Conservation (phyloP, 2,888 invertebrate genomes). For the Drosophila buzzatii region DNA sequence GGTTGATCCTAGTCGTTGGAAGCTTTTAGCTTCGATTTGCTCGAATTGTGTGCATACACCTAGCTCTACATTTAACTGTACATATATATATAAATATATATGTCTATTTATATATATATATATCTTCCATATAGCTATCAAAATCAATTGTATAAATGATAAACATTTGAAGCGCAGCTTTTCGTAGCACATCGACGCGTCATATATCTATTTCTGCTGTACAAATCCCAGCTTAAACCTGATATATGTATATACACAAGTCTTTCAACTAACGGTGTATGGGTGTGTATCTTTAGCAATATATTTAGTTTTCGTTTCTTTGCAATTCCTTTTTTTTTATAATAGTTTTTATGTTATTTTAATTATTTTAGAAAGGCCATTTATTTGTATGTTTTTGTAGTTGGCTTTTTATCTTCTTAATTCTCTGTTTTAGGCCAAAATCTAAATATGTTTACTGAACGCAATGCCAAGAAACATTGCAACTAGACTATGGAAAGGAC, state of each 20-base stretch:
- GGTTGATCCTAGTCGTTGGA: conserved; percentile 24
- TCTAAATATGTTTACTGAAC: conserved; percentile 8
- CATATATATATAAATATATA: not conserved
- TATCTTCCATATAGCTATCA: conserved; percentile 14
- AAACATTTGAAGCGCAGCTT: conserved; percentile 8
- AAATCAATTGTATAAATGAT: conserved; percentile 10
- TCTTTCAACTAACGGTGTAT: not conserved
- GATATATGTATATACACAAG: not conserved
- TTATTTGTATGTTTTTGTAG: conserved; percentile 29
- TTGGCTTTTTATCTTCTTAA: conserved; percentile 1
- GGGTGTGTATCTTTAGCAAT: conserved; percentile 4
- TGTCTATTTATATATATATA: not conserved
- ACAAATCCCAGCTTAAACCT: conserved; percentile 29
- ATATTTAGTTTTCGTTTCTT: conserved; percentile 7
- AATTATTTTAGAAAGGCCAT: conserved; percentile 22
- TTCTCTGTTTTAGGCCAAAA: conserved; percentile 6
- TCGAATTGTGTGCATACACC: conserved; percentile 15
- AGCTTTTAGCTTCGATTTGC: conserved; percentile 5
- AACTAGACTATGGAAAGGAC: conserved; percentile 32
- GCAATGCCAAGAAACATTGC: conserved; percentile 11
- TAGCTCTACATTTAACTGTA: not conserved
- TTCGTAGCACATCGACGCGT: not conserved
- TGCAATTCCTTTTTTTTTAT: not conserved
- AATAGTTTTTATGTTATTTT: not conserved
- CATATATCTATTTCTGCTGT: conserved; percentile 19